Evolutionary conservation across 2,888 invertebrate species (phyloP), one percentile per base, ranked within the genome.

Genomic region (Lycophotia porphyrea): DNA sequence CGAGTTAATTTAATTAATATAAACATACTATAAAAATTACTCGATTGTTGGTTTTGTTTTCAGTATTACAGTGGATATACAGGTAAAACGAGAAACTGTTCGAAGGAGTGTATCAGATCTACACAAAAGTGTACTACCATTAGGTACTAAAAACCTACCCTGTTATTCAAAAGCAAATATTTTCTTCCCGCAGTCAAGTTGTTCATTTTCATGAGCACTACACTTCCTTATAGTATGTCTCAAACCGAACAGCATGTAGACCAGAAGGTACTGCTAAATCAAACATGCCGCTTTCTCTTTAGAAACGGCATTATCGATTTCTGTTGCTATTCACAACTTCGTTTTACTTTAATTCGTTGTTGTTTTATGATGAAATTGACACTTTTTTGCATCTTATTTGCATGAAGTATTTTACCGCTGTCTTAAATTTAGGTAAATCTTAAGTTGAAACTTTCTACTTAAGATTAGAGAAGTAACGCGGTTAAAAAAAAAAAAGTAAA

Each of bases 361-460:
- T 74, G 18, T 74, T 83, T 75, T 55, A 66, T 42, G 70, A 71
- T 52, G 63, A 78, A 81, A 81, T 77, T 84, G 52, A 63, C 55
- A 66, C 52, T n/a, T 34, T 27, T 63, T 76, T 77, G 52, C 42
- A 71, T 82, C 8, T 63, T 52, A 83, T 80, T 77, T 70, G 39
- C 47, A 63, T 76, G 15, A 60, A 76, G 60, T 61, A 69, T 64
- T 76, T 66, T 24, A 15, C 55, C 79, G 42, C 39, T 39, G 49
- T 47, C 49, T 36, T 15, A 52, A 64, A 72, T 61, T 79, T 47
- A 67, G 49, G 61, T 60, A 79, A 63, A 55, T 71, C 68, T 71
- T 80, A 90, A 92, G 90, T 91, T 85, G 85, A 88, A 91, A 93
- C 91, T 90, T 87, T n/a, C n/a, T n/a, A n/a, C n/a, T n/a, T n/a